phyloP scores from a whole-genome alignment of 2,113 vertebrate species.

The Calyptomena viridis region DNA sequence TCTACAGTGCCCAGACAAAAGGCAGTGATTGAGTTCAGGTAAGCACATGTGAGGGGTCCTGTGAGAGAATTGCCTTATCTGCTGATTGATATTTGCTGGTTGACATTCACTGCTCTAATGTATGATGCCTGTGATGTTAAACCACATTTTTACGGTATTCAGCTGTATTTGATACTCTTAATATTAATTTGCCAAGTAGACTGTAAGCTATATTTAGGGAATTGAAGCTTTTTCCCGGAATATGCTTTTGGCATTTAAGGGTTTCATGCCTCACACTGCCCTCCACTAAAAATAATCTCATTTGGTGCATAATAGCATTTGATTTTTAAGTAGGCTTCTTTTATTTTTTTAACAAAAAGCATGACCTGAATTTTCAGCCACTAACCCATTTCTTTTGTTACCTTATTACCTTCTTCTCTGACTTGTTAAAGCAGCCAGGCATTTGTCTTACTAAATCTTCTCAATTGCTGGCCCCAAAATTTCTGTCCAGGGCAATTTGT shows the following conservation, averaged over 20 bases:
- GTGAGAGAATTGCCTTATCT: neutral
- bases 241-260: neutral
- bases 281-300: neutral
- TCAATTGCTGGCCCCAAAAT: neutral
- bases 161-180: neutral
- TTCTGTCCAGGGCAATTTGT: neutral
- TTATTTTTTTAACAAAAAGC: neutral
- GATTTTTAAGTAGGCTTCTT: neutral
- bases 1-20: constrained; percentile 69
- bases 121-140: neutral
- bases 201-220: neutral
- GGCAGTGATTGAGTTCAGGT: constrained; percentile 92
- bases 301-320: neutral
- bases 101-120: neutral
- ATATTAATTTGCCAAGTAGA: neutral
- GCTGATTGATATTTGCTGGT: neutral
- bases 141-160: neutral
- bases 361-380: neutral
- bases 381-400: neutral
- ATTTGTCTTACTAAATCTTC: neutral
- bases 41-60: neutral
- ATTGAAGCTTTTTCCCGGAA: neutral
- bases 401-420: neutral
- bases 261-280: neutral
- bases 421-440: neutral